These are phyloP conservation scores for Eidolon helvum DNA, from an alignment of 2,113 vertebrate genomes.

Conservation along the genomic window DNA sequence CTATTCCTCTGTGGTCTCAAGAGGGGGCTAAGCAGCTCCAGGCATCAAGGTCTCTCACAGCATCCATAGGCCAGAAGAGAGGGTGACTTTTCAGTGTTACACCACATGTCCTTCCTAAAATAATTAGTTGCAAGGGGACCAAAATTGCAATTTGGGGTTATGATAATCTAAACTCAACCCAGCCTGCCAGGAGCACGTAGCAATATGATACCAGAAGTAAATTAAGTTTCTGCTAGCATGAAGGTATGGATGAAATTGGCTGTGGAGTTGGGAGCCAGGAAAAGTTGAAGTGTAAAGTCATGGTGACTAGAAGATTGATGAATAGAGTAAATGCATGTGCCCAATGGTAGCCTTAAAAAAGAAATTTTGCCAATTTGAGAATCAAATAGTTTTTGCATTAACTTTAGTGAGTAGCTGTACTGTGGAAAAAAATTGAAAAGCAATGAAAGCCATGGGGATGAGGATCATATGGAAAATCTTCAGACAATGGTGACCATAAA, in stretches of 20 bases:
- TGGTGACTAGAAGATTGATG: background rate
- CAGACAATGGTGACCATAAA: background rate
- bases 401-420: background rate
- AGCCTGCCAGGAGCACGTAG: background rate
- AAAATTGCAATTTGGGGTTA: background rate
- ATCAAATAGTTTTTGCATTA: background rate
- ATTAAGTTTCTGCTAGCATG: background rate
- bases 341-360: background rate
- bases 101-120: background rate
- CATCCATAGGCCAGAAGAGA: background rate
- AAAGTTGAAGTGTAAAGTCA: background rate
- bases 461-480: background rate
- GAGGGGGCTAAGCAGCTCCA: background rate
- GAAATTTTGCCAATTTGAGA: background rate
- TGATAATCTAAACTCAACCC: background rate
- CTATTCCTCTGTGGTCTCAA: background rate
- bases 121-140: background rate
- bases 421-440: background rate
- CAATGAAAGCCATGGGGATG: background rate
- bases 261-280: background rate
- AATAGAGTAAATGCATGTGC: background rate
- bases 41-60: background rate
- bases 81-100: background rate
- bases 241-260: background rate
- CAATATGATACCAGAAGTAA: background rate